Percentiles rank a stretch among this genome's conserved stretches.
These are phyloP conservation scores for Hapalemur alaotrensis DNA, from an alignment of 2,797 vertebrate species.

Conservation along the genomic window DNA sequence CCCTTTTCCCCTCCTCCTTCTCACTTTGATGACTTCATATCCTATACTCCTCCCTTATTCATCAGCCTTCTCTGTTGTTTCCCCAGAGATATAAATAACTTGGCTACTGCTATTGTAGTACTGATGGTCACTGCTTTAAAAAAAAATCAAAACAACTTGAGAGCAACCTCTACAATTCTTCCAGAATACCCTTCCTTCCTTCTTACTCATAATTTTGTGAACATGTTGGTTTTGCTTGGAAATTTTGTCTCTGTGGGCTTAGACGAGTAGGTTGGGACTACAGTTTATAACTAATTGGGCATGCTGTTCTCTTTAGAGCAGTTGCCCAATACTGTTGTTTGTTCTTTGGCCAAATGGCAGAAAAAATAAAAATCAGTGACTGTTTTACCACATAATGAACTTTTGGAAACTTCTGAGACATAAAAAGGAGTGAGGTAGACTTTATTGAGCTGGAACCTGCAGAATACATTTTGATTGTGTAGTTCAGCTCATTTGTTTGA, in stretches of 20 bases:
- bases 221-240: background rate
- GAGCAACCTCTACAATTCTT: background rate
- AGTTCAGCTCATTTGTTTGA: constrained; percentile 24
- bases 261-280: background rate
- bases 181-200: background rate
- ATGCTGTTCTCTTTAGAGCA: background rate
- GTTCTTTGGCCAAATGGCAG: background rate
- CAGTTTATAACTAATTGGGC: background rate
- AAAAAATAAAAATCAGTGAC: background rate
- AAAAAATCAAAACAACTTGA: background rate
- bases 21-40: background rate
- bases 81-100: background rate
- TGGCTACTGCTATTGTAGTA: background rate
- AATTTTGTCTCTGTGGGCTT: background rate
- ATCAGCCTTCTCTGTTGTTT: background rate
- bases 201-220: constrained; percentile 8
- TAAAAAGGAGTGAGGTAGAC: background rate
- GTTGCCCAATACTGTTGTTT: background rate
- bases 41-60: background rate
- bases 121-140: background rate
- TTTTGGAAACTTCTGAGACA: background rate
- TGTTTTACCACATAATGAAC: constrained; percentile 2
- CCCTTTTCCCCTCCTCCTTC: background rate
- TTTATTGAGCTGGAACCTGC: background rate
- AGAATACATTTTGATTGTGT: constrained; percentile 14